Conservation (phyloP, 2,797 vertebrate genomes). For the Sebastes dallii region DNA sequence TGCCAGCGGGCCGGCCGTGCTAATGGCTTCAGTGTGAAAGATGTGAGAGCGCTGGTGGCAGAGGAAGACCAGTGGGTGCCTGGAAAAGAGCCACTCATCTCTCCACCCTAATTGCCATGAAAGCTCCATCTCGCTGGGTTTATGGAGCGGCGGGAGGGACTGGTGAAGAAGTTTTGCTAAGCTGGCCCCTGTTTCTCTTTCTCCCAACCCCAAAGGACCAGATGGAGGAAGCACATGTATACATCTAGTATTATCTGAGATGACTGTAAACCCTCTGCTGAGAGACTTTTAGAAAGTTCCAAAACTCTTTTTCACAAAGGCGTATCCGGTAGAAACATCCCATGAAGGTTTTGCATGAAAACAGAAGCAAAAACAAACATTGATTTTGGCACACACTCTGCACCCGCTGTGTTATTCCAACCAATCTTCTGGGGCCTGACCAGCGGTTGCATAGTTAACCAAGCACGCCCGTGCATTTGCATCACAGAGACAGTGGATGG, state of each 20-base stretch:
- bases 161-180: slow-evolving; percentile 72
- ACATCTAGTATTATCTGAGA: not conserved
- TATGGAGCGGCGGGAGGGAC: slow-evolving; percentile 64
- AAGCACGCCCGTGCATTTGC: slow-evolving; percentile 67
- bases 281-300: not conserved
- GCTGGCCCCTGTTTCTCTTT: slow-evolving; percentile 35
- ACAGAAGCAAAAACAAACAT: not conserved
- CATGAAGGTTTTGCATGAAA: not conserved
- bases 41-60: slow-evolving; percentile 54
- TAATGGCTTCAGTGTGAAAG: slow-evolving; percentile 75
- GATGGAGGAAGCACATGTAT: slow-evolving; percentile 55
- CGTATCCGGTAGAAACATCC: rapidly evolving
- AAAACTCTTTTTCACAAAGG: not conserved
- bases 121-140: slow-evolving; percentile 70
- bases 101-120: slow-evolving; percentile 76
- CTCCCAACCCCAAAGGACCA: slow-evolving; percentile 46
- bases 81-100: slow-evolving; percentile 71
- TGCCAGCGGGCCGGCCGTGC: slow-evolving; percentile 44
- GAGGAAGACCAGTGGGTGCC: slow-evolving; percentile 71
- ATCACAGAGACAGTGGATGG: slow-evolving; percentile 53
- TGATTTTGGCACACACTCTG: slow-evolving; percentile 8
- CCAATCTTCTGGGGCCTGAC: slow-evolving; percentile 64
- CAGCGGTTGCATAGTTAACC: slow-evolving; percentile 72
- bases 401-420: slow-evolving; percentile 66
- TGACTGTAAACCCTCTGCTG: not conserved